Evolutionary conservation across 2,888 invertebrate species (phyloP).

Genomic region (Netelia fuscicornis): DNA sequence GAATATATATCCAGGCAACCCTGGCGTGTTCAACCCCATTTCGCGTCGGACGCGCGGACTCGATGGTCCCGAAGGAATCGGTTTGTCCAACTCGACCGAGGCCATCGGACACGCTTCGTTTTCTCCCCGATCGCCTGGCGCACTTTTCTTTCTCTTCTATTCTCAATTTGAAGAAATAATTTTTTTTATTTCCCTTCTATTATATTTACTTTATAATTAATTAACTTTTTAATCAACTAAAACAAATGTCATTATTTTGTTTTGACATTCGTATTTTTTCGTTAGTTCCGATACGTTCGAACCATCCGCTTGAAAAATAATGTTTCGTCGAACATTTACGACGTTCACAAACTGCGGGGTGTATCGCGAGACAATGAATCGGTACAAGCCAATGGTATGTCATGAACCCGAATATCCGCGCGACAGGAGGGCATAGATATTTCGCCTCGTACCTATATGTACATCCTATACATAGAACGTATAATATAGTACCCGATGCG

Average conservation of each 20-base stretch:
- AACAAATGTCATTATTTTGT: not conserved
- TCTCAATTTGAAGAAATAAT: not conserved
- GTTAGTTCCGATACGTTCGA: not conserved
- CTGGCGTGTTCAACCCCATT: constrained; percentile 68
- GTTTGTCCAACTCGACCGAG: constrained; percentile 39
- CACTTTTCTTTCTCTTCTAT: not conserved
- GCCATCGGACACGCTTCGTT: constrained; percentile 27
- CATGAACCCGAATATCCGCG: constrained; percentile 23
- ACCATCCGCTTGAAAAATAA: not conserved
- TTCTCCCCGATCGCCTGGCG: constrained; percentile 5
- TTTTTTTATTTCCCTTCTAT: not conserved
- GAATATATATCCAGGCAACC: constrained; percentile 49
- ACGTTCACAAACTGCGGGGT: not conserved
- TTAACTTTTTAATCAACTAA: no score
- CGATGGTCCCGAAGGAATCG: constrained; percentile 60
- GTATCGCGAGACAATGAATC: constrained; percentile 20
- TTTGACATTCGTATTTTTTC: not conserved
- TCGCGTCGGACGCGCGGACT: constrained; percentile 63
- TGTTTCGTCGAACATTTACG: not conserved
- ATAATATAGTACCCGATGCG: not conserved
- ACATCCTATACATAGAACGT: not conserved
- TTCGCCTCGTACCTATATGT: not conserved
- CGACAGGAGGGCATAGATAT: constrained; percentile 13
- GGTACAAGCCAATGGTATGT: constrained; percentile 24
- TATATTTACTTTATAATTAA: not conserved